Evolutionary conservation across 2,888 invertebrate genomes (phyloP).

Genomic region (Ligdia adustata): DNA sequence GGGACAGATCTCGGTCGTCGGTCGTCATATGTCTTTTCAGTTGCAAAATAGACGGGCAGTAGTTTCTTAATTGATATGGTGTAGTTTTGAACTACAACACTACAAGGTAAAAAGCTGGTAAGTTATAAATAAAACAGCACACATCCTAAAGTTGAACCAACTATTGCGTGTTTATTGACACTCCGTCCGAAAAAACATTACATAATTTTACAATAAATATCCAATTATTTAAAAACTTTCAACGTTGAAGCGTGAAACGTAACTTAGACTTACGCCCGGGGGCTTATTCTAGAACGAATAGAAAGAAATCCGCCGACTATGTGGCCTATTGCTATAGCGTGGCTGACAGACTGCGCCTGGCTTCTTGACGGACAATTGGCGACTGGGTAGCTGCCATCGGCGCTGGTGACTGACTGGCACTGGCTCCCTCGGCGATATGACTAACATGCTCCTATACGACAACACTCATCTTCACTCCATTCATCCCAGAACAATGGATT

Average conservation of each 20-base stretch:
- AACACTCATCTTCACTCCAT: conserved; percentile 25
- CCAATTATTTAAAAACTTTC: conserved; percentile 61
- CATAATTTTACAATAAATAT: conserved; percentile 66
- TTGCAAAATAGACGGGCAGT: too few relatives aligned
- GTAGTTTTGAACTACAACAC: too few relatives aligned
- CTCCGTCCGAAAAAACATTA: conserved; percentile 76
- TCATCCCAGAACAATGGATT: conserved; percentile 36
- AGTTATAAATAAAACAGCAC: conserved; percentile 53
- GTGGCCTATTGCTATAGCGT: conserved; percentile 66
- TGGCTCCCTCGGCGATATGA: conserved; percentile 2
- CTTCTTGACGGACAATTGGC: conserved; percentile 38
- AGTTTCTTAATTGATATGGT: too few relatives aligned
- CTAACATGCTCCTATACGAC: conserved; percentile 24
- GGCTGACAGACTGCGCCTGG: conserved; percentile 49
- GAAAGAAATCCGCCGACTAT: conserved; percentile 77
- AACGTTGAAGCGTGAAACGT: conserved; percentile 78
- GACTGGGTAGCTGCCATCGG: conserved; percentile 12
- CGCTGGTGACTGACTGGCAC: neutral
- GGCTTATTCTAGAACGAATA: conserved; percentile 84
- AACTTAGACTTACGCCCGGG: conserved; percentile 69
- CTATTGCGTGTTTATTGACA: conserved; percentile 85
- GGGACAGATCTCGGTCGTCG: too few relatives aligned
- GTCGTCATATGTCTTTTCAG: too few relatives aligned
- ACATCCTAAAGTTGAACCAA: conserved; percentile 78
- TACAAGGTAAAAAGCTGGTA: too few relatives aligned